Evolutionary conservation across 2,113 vertebrate species (phyloP).

Genomic region (Montifringilla adamsi): DNA sequence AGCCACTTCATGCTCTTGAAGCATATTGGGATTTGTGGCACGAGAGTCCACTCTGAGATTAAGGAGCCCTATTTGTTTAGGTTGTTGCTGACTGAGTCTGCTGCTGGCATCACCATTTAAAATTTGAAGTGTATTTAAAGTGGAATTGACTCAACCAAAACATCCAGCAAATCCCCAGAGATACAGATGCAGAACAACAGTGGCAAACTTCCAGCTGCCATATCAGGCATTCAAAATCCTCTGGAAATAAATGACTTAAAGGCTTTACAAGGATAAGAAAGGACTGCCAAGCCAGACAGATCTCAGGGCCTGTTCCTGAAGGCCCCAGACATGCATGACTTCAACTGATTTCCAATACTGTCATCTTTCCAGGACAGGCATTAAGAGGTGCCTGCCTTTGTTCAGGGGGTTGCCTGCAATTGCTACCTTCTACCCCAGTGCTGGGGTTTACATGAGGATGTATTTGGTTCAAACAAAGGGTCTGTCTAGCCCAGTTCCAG

Average conservation of each 20-base stretch:
- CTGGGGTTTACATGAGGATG: background rate
- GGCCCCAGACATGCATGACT: background rate
- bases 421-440: background rate
- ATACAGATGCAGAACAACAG: conserved; percentile 27
- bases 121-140: conserved; percentile 35
- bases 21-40: background rate
- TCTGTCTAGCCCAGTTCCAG: background rate
- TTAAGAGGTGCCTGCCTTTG: background rate
- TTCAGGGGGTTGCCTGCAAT: background rate
- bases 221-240: background rate
- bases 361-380: background rate
- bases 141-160: conserved; percentile 47
- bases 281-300: background rate
- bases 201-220: conserved; percentile 44
- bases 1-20: background rate
- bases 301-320: background rate
- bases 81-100: background rate
- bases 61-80: background rate
- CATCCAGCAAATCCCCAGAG: conserved; percentile 24
- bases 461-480: background rate
- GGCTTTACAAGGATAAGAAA: conserved; percentile 26
- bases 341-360: background rate
- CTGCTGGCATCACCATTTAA: background rate
- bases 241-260: conserved; percentile 25
- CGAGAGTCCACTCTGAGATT: background rate